A percentile compares a stretch with the other conserved stretches of the same genome.
These are phyloP conservation scores for Pseudonaja textilis DNA, from an alignment of 2,113 vertebrate species.

Conservation along the genomic window DNA sequence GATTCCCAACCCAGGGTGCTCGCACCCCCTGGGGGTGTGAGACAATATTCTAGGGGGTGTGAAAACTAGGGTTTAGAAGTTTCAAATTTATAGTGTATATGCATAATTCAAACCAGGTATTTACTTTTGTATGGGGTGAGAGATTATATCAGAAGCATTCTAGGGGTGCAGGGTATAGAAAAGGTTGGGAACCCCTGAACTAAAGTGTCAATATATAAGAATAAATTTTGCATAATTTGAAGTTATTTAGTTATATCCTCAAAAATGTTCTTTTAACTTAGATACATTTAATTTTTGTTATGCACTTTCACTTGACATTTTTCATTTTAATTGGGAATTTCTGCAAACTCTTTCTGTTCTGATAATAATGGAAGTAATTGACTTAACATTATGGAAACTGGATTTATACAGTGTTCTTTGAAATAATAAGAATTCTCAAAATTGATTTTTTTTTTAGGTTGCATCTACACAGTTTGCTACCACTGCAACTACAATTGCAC, in stretches of 20 bases:
- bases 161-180: too few relatives aligned
- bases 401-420: not conserved
- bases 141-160: too few relatives aligned
- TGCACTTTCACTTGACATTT: not conserved
- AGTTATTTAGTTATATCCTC: not conserved
- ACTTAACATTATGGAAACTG: not conserved
- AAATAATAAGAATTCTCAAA: not conserved
- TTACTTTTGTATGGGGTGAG: too few relatives aligned
- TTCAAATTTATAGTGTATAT: too few relatives aligned
- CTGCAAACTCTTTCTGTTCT: not conserved
- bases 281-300: not conserved
- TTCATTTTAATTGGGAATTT: not conserved
- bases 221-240: not conserved
- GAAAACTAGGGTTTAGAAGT: too few relatives aligned
- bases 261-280: not conserved
- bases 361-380: not conserved
- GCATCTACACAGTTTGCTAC: conserved; percentile 72
- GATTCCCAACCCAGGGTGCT: too few relatives aligned
- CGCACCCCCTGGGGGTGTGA: too few relatives aligned
- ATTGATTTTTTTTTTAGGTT: conserved; percentile 62
- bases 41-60: too few relatives aligned
- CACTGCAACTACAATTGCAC: conserved; percentile 64
- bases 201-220: not conserved
- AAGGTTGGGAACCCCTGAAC: too few relatives aligned
- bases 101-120: too few relatives aligned